These are phyloP conservation scores for Oncopeltus fasciatus DNA, from an alignment of 1,140 invertebrate genomes.

Conservation along the genomic window DNA sequence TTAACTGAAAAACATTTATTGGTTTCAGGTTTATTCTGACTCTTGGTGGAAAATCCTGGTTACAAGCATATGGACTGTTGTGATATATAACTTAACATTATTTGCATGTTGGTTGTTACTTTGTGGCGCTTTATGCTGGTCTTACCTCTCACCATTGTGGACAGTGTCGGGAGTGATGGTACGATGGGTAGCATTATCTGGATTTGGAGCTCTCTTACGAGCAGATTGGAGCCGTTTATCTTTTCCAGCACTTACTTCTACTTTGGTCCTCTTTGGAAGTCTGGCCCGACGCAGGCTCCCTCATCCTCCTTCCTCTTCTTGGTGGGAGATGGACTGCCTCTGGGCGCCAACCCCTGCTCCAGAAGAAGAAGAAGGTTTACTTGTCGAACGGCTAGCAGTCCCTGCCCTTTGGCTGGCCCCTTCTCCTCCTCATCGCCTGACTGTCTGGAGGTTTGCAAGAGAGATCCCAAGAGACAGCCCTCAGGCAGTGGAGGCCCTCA, in stretches of 20 bases:
- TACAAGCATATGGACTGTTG: constrained; percentile 5
- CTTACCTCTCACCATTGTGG: neutral
- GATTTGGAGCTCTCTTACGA: constrained; percentile 13
- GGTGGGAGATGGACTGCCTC: constrained; percentile 27
- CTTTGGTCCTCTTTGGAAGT: constrained; percentile 7
- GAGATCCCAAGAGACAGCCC: constrained; percentile 3
- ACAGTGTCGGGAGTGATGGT: neutral
- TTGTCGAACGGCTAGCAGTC: constrained; percentile 33
- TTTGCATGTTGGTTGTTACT: constrained; percentile 8
- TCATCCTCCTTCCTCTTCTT: neutral
- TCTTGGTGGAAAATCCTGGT: constrained; percentile 13
- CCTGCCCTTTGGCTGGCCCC: constrained; percentile 36
- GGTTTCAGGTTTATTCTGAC: constrained; percentile 4
- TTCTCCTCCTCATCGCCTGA: constrained; percentile 32
- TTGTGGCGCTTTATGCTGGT: constrained; percentile 7
- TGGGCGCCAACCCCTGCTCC: constrained; percentile 25
- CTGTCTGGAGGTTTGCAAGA: constrained; percentile 31
- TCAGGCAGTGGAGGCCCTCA: constrained; percentile 8
- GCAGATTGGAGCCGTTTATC: constrained; percentile 20
- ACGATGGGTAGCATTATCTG: neutral
- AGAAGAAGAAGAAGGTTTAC: constrained; percentile 27
- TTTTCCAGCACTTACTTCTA: constrained; percentile 14
- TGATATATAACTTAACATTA: constrained; percentile 1
- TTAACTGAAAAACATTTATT: too few species aligned
- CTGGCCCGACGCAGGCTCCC: neutral